Base-by-base conservation (phyloP, 2,113 vertebrate species). In the Lepus americanus region DNA sequence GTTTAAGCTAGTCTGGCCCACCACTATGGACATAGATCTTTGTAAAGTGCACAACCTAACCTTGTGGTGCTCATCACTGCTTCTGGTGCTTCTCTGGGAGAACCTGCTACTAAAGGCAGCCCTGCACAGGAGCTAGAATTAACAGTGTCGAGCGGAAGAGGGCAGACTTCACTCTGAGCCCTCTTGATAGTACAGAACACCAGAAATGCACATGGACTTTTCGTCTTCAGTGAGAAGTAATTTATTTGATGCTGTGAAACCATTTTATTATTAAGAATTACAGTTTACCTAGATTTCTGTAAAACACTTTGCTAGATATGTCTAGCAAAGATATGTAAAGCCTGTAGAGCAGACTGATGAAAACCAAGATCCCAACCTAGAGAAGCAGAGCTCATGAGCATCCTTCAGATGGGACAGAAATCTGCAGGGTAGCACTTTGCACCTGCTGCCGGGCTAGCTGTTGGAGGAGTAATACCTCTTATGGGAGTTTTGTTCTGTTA, bases 221-320 rank as follows among this genome's bases (percentile, higher is more conserved):
- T 66, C 64, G 19, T 82, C 7, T 10, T 36, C 73, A 55, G 33
- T 80, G 22, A 36, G 29, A 89, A 92, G 23, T 27, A 44, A 27
- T 3, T 31, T 66, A 87, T 27, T 87, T 51, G 44, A 23, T 77
- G 29, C 4, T 61, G 44, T 72, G 63, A 53, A 81, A 70, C 36
- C 61, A 70, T 90, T 59, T 63, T 67, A 36, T 36, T 69, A 61
- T n/a, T 76, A 72, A 95, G 64, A 87, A 55, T 36, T 59, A 74
- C 33, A 20, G 20, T 69, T 90, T 76, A 39, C 44, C 19, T 83
- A 14, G 20, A 23, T 78, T 82, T 70, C 31, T 96, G 31, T 66
- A 64, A 90, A 74, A 36, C 17, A 16, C 33, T 89, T 89, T 81
- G 22, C 55, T 53, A 90, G 59, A 31, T 72, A 22, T 22, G 3